Evolutionary conservation across 1,140 invertebrate genomes (phyloP).

Genomic region (Nilaparvata lugens): DNA sequence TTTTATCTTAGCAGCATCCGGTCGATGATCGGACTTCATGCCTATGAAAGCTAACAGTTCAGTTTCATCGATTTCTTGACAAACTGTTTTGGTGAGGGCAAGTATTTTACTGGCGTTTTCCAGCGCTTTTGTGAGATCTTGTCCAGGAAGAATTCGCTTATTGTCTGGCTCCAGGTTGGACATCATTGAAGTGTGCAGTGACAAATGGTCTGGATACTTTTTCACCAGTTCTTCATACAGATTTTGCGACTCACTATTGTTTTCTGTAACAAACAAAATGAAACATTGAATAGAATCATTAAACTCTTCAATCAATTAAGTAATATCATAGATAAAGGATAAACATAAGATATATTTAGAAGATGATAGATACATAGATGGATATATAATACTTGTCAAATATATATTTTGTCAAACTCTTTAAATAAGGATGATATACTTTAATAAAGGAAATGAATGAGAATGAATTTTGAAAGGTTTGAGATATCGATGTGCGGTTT

Average conservation of each 20-base stretch:
- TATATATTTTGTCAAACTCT: no score
- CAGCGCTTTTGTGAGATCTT: background rate
- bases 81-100: conserved; percentile 51
- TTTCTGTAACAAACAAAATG: conserved; percentile 33
- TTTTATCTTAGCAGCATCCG: conserved; percentile 71
- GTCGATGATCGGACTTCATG: conserved; percentile 64
- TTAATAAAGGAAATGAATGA: no score
- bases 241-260: conserved; percentile 51
- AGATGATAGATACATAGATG: no score
- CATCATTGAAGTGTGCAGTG: conserved; percentile 65
- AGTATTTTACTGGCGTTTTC: conserved; percentile 40
- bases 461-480: no score
- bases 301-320: no score
- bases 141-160: conserved; percentile 28
- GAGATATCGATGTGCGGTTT: no score
- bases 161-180: conserved; percentile 55
- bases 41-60: conserved; percentile 63
- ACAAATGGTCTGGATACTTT: conserved; percentile 60
- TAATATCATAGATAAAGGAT: no score
- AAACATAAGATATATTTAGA: no score
- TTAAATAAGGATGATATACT: no score
- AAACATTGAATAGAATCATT: no score
- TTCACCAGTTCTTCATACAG: conserved; percentile 66
- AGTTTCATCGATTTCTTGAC: conserved; percentile 63
- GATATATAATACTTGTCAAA: no score